phyloP scores from a whole-genome alignment of 92 coral and sea anemone species.

The Epizoanthus ramosus region DNA sequence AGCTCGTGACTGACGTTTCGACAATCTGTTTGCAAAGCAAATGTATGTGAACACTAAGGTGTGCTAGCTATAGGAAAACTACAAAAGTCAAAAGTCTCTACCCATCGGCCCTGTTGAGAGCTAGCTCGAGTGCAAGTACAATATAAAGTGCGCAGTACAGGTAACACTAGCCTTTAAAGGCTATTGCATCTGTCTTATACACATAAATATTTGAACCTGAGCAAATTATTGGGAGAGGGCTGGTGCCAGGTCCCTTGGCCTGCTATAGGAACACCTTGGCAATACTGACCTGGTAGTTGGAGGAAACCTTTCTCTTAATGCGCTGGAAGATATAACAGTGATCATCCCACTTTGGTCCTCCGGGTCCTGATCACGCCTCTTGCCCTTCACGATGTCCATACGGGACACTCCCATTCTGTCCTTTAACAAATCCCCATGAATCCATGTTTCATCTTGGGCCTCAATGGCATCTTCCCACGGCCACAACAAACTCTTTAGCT shows the following conservation, averaged over 20 bases:
- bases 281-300: conserved; percentile 38
- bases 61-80: too few relatives aligned
- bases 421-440: conserved; percentile 59
- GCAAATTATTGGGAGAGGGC: too few relatives aligned
- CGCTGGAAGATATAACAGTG: conserved; percentile 53
- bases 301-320: conserved; percentile 23
- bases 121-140: too few relatives aligned
- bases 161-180: too few relatives aligned
- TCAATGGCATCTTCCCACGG: conserved; percentile 84
- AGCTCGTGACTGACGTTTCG: too few relatives aligned
- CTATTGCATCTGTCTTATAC: too few relatives aligned
- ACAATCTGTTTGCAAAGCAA: too few relatives aligned
- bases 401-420: conserved; percentile 63
- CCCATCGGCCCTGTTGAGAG: too few relatives aligned
- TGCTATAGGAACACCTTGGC: not conserved
- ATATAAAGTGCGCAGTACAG: too few relatives aligned
- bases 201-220: too few relatives aligned
- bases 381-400: conserved; percentile 65
- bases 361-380: conserved; percentile 42
- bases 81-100: too few relatives aligned
- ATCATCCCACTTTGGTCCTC: conserved; percentile 27
- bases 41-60: too few relatives aligned
- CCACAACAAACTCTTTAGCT: conserved; percentile 74
- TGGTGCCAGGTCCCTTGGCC: not conserved
- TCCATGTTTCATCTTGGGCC: conserved; percentile 66